Percentiles rank a stretch among this genome's conserved stretches.
phyloP scores from a whole-genome alignment of 1,140 invertebrate genomes.

The Manduca sexta region DNA sequence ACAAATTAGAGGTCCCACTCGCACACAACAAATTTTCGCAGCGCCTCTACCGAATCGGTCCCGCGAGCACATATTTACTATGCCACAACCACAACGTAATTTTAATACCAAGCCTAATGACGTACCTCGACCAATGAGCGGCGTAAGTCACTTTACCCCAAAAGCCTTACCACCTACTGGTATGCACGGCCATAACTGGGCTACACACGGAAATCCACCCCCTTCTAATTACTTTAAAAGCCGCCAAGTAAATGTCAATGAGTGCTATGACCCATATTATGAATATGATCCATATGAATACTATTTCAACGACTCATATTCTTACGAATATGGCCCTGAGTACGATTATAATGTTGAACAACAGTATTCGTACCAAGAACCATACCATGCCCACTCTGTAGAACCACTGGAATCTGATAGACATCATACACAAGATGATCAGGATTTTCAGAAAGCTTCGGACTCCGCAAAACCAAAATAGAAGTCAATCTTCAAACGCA shows the following conservation, averaged over 20 bases:
- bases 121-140: conserved; percentile 11
- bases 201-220: conserved; percentile 11
- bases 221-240: conserved; percentile 19
- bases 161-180: conserved; percentile 1
- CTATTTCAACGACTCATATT: neutral
- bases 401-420: neutral
- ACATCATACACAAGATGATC: too few species aligned
- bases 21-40: conserved; percentile 1
- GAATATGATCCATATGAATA: conserved; percentile 5
- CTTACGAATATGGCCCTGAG: neutral
- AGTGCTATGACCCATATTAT: conserved; percentile 2
- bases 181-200: conserved; percentile 3
- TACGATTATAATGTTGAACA: neutral
- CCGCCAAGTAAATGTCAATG: conserved; percentile 13
- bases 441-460: conserved; percentile 10
- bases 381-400: neutral
- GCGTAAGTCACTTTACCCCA: conserved; percentile 8
- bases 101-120: neutral
- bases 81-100: neutral
- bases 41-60: neutral
- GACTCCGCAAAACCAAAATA: conserved; percentile 15
- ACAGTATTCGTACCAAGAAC: neutral
- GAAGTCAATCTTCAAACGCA: conserved; percentile 17
- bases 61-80: neutral
- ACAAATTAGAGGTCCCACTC: neutral